Evolutionary conservation across 2,113 vertebrate genomes (phyloP).

Genomic region (Eupsittula cactorum): DNA sequence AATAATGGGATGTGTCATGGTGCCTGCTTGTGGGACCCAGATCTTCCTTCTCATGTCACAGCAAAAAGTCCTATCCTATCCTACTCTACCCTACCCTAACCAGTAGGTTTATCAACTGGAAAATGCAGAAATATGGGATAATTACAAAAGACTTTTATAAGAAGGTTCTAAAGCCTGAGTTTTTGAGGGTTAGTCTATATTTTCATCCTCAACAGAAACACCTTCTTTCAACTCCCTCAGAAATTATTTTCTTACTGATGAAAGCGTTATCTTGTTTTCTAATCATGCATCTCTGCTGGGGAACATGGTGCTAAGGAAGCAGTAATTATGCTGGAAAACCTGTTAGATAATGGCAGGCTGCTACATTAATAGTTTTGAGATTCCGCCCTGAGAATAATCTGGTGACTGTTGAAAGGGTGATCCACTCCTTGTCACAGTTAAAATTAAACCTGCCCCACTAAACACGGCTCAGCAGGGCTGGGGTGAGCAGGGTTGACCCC

Average conservation of each 20-base stretch:
- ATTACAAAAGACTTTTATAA: not conserved
- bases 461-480: not conserved
- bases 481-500: not conserved
- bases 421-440: not conserved
- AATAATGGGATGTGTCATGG: accelerated
- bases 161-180: not conserved
- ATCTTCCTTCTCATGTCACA: not conserved
- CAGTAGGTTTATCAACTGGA: not conserved
- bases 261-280: not conserved
- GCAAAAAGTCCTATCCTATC: not conserved
- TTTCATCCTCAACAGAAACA: not conserved
- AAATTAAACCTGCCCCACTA: not conserved
- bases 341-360: not conserved
- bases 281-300: not conserved
- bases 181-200: not conserved
- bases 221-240: not conserved
- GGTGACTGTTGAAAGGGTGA: not conserved
- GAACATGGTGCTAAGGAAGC: not conserved
- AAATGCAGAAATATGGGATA: not conserved
- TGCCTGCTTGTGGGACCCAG: not conserved
- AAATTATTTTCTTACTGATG: not conserved
- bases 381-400: not conserved
- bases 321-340: not conserved
- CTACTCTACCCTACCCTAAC: not conserved
- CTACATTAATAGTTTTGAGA: not conserved